Conservation (phyloP, 2,113 vertebrate species). For the Syngnathus floridae region DNA sequence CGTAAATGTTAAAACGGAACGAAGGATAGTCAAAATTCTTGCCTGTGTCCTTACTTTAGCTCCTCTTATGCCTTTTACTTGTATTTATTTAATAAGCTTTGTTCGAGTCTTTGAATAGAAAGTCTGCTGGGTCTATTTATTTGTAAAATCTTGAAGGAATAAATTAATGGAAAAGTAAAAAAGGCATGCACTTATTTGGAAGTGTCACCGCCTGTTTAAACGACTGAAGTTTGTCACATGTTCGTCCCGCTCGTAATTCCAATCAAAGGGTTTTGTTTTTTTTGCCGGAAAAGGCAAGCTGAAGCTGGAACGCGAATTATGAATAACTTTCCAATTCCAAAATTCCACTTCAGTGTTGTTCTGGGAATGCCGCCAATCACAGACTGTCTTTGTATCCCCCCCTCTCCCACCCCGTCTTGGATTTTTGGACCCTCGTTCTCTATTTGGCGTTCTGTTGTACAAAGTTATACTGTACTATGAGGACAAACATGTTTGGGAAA, state of each 20-base stretch:
- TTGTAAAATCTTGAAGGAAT: conserved; percentile 34
- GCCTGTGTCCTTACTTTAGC: conserved; percentile 20
- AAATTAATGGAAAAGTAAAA: conserved; percentile 32
- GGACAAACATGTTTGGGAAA: conserved; percentile 66
- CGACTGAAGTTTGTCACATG: conserved; percentile 20
- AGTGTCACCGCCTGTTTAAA: conserved; percentile 7
- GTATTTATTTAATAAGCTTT: conserved; percentile 44
- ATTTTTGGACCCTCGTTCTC: conserved; percentile 48
- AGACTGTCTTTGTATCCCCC: conserved; percentile 36
- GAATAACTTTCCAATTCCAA: not conserved
- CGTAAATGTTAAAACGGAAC: not conserved
- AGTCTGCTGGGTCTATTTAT: conserved; percentile 50
- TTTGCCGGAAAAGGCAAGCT: conserved; percentile 25
- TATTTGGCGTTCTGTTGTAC: conserved; percentile 65
- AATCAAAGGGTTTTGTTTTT: conserved; percentile 24
- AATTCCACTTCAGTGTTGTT: not conserved
- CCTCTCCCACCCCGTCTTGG: not conserved
- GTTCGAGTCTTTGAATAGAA: conserved; percentile 27
- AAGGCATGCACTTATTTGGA: conserved; percentile 19
- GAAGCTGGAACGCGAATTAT: conserved; percentile 13
- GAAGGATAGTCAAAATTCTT: conserved; percentile 9
- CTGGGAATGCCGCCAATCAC: conserved; percentile 23
- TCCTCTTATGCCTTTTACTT: conserved; percentile 32
- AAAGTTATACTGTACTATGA: conserved; percentile 61
- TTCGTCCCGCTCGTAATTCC: conserved; percentile 14